phyloP scores from a whole-genome alignment of 2,888 invertebrate species.

The Drosophila prostipennis region DNA sequence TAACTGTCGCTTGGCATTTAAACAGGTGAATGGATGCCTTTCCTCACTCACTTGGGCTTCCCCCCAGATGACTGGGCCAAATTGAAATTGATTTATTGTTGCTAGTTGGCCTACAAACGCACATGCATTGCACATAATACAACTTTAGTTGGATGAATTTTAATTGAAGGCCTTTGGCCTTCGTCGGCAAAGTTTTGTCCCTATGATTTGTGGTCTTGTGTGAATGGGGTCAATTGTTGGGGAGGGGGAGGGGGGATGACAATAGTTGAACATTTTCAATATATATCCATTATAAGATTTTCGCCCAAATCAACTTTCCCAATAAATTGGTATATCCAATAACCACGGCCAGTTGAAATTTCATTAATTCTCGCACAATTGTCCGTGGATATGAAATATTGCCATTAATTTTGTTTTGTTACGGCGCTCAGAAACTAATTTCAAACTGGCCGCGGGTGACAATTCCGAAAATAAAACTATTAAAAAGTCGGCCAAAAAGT shows the following conservation, averaged over 20 bases:
- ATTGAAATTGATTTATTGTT: slow-evolving; percentile 31
- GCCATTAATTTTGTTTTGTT: slow-evolving; percentile 35
- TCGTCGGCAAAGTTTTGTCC: slow-evolving; percentile 8
- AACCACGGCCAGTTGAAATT: slow-evolving; percentile 17
- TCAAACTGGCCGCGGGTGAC: slow-evolving; percentile 43
- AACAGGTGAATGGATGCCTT: slow-evolving; percentile 8
- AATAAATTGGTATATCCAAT: neutral
- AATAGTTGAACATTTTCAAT: slow-evolving; percentile 2
- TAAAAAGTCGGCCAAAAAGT: neutral
- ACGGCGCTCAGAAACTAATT: slow-evolving; percentile 40
- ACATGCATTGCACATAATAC: slow-evolving; percentile 1
- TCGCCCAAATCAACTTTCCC: slow-evolving; percentile 1
- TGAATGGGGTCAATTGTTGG: neutral
- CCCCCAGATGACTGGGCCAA: neutral
- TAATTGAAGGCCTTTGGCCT: slow-evolving; percentile 27
- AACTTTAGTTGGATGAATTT: slow-evolving; percentile 25
- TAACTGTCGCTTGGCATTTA: slow-evolving; percentile 14
- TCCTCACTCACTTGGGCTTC: neutral
- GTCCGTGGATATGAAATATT: slow-evolving; percentile 16
- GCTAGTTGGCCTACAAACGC: slow-evolving; percentile 12
- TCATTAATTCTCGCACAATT: slow-evolving; percentile 22
- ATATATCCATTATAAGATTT: neutral
- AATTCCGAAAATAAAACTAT: slow-evolving; percentile 33
- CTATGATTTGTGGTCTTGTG: slow-evolving; percentile 13
- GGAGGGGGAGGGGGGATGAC: neutral